Conservation (phyloP, 2,888 invertebrate genomes). For the Endomychus coccineus region DNA sequence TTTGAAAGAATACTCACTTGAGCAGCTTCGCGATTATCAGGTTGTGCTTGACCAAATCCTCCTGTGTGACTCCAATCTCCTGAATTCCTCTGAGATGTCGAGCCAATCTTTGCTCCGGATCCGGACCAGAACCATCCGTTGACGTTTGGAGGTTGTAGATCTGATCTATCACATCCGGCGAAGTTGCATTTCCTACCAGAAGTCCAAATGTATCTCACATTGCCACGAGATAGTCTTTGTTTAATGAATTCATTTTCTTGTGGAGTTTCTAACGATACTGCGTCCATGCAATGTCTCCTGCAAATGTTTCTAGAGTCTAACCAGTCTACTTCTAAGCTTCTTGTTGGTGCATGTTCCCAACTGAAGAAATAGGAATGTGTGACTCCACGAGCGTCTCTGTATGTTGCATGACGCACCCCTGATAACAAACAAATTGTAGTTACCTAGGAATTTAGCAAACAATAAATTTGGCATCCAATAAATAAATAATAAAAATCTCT, state of each 20-base stretch:
- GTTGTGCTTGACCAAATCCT: constrained; percentile 80
- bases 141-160: constrained; percentile 75
- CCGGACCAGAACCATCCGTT: constrained; percentile 95
- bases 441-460: background rate
- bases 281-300: constrained; percentile 89
- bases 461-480: no score
- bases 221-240: constrained; percentile 74
- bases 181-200: constrained; percentile 90
- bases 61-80: constrained; percentile 88
- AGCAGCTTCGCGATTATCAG: constrained; percentile 84
- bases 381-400: constrained; percentile 80
- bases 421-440: constrained; percentile 21
- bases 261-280: constrained; percentile 82
- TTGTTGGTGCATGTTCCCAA: constrained; percentile 80
- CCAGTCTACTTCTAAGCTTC: constrained; percentile 74
- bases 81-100: constrained; percentile 79
- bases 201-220: constrained; percentile 82
- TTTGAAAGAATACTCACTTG: constrained; percentile 50
- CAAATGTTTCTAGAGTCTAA: constrained; percentile 86
- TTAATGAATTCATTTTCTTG: constrained; percentile 88
- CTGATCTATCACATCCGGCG: constrained; percentile 77
- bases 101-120: constrained; percentile 84
- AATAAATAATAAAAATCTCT: no score
- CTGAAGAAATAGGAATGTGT: constrained; percentile 91
- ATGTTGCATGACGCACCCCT: constrained; percentile 84